Percentiles rank a stretch among this genome's conserved stretches.
Evolutionary conservation across 2,888 invertebrate genomes (phyloP).

Genomic region (Lasioglossum leucozonium): DNA sequence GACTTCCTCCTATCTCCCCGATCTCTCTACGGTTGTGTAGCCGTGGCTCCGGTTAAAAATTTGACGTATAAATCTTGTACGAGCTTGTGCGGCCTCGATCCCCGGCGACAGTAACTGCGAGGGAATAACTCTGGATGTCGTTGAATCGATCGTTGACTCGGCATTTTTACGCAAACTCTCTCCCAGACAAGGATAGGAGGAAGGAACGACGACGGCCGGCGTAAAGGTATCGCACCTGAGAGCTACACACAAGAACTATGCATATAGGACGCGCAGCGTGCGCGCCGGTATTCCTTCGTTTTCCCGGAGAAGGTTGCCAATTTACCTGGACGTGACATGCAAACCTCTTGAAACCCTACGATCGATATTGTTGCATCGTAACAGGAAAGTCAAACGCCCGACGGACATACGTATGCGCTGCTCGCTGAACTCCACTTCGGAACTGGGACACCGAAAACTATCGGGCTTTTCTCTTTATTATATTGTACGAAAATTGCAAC

Average conservation of each 20-base stretch:
- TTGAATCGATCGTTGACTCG: slow-evolving; percentile 48
- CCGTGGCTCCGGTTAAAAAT: neutral
- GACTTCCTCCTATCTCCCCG: neutral
- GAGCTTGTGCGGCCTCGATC: neutral
- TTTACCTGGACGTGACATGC: slow-evolving; percentile 58
- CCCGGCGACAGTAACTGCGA: slow-evolving; percentile 22
- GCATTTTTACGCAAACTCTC: slow-evolving; percentile 53
- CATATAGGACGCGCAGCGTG: neutral
- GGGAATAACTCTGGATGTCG: slow-evolving; percentile 43
- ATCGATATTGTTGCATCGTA: slow-evolving; percentile 48
- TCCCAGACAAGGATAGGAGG: neutral
- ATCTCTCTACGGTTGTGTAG: neutral
- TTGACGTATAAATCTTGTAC: slow-evolving; percentile 22
- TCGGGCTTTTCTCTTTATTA: neutral
- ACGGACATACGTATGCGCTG: slow-evolving; percentile 2
- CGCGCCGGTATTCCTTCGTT: slow-evolving; percentile 37
- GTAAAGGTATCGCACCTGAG: slow-evolving; percentile 29
- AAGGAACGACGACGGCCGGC: neutral
- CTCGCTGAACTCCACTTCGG: neutral
- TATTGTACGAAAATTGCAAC: neutral
- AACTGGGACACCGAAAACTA: neutral
- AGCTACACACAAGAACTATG: slow-evolving; percentile 43
- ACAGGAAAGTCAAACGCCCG: slow-evolving; percentile 9
- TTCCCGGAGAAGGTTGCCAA: slow-evolving; percentile 50
- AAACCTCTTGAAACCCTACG: slow-evolving; percentile 58